A percentile compares a stretch with the other conserved stretches of the same genome.
These are phyloP conservation scores for Lateolabrax maculatus DNA, from an alignment of 2,797 vertebrate species.

Conservation along the genomic window DNA sequence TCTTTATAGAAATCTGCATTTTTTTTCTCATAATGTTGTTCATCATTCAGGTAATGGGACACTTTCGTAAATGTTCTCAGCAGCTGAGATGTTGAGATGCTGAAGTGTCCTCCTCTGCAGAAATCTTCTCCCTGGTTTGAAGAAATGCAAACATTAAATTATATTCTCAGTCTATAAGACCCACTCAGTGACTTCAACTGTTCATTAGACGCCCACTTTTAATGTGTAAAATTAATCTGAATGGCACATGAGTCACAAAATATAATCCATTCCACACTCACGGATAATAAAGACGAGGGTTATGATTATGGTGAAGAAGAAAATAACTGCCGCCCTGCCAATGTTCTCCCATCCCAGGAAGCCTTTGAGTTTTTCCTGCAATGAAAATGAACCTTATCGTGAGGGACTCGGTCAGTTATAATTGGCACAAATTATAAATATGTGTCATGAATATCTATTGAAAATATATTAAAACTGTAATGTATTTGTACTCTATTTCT, in stretches of 20 bases:
- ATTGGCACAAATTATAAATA: neutral
- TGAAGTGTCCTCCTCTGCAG: neutral
- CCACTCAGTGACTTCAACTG: neutral
- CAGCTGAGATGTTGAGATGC: neutral
- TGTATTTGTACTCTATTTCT: neutral
- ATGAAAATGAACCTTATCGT: conserved; percentile 31
- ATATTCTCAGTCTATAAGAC: neutral
- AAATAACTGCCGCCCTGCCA: conserved; percentile 57
- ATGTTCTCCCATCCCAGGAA: conserved; percentile 51
- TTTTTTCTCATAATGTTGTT: neutral
- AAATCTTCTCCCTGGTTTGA: conserved; percentile 49
- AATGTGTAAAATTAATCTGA: conserved; percentile 44
- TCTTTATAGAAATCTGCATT: neutral
- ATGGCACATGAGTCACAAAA: conserved; percentile 38
- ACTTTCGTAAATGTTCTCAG: conserved; percentile 68
- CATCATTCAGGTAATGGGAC: conserved; percentile 6
- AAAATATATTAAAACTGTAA: neutral
- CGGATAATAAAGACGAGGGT: conserved; percentile 63
- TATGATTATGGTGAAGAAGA: conserved; percentile 47
- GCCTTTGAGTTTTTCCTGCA: conserved; percentile 41
- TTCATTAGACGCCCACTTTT: conserved; percentile 19
- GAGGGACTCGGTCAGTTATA: conserved; percentile 12
- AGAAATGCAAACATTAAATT: conserved; percentile 41
- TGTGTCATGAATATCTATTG: conserved; percentile 1
- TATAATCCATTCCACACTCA: conserved; percentile 62